A percentile compares a stretch with the other conserved stretches of the same genome.
Evolutionary conservation across 2,888 invertebrate genomes (phyloP).

Genomic region (Dicyrtomina minuta): DNA sequence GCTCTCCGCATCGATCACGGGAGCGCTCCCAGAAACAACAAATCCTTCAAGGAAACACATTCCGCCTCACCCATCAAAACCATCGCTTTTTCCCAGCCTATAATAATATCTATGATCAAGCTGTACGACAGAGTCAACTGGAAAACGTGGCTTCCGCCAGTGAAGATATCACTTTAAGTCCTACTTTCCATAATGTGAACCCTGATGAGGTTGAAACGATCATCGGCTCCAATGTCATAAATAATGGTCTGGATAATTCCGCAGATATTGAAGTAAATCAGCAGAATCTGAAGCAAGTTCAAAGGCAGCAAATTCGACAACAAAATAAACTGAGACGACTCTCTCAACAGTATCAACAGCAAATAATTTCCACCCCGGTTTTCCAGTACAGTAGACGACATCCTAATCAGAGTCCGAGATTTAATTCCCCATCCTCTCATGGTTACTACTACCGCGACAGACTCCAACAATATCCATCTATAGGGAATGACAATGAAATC

Average conservation of each 20-base stretch:
- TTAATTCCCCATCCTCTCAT: background rate
- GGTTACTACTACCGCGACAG: background rate
- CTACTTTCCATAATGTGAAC: no score
- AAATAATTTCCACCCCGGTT: background rate
- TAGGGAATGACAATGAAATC: background rate
- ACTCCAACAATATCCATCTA: background rate
- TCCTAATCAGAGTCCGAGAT: background rate
- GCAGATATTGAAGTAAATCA: background rate
- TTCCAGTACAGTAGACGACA: background rate
- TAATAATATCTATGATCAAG: slow-evolving; percentile 11
- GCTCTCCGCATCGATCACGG: background rate
- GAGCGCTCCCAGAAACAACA: background rate
- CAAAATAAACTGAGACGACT: slow-evolving; percentile 2
- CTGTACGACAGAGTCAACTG: background rate
- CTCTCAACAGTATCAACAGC: background rate
- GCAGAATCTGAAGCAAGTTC: slow-evolving; percentile 3
- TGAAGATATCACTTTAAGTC: no score
- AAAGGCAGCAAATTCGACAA: slow-evolving; percentile 1
- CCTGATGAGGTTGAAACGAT: background rate
- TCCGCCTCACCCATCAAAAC: slow-evolving; percentile 28
- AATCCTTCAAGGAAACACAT: slow-evolving; percentile 18
- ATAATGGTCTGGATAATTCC: background rate
- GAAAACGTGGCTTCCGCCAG: no score
- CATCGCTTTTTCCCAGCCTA: slow-evolving; percentile 26
- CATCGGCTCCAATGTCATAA: no score